Evolutionary conservation across 1,140 invertebrate genomes (phyloP).

Genomic region (Hyles euphorbiae): DNA sequence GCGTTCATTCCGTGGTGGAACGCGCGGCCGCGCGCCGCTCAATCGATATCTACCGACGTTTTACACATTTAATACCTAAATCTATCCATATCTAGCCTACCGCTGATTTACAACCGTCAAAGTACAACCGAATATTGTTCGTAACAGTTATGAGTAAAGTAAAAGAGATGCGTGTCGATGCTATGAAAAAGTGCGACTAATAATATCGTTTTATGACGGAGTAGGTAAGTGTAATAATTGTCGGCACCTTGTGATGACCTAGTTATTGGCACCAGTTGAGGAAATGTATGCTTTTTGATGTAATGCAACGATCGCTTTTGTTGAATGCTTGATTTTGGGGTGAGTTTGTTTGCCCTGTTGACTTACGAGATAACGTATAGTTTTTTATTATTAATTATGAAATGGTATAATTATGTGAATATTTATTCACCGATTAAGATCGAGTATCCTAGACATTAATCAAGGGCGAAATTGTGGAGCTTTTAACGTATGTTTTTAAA

Average conservation of each 20-base stretch:
- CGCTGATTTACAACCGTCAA: background rate
- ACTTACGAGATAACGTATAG: too few relatives aligned
- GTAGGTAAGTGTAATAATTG: conserved; percentile 63
- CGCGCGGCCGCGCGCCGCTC: conserved; percentile 62
- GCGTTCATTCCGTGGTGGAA: conserved; percentile 50
- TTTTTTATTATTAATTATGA: too few relatives aligned
- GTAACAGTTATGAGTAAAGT: background rate
- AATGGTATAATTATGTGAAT: too few relatives aligned
- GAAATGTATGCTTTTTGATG: too few relatives aligned
- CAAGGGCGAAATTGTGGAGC: too few relatives aligned
- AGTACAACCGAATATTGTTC: background rate
- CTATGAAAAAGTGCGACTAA: conserved; percentile 50
- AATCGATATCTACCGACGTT: conserved; percentile 52
- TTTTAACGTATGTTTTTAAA: too few relatives aligned
- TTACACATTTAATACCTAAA: conserved; percentile 18
- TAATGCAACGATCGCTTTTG: too few relatives aligned
- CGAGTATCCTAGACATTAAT: too few relatives aligned
- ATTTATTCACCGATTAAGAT: too few relatives aligned
- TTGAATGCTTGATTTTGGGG: too few relatives aligned
- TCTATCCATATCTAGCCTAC: background rate
- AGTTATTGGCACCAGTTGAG: conserved; percentile 31
- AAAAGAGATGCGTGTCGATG: conserved; percentile 11
- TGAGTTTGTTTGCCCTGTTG: too few relatives aligned
- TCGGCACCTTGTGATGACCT: conserved; percentile 65
- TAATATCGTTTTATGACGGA: conserved; percentile 45